phyloP scores from a whole-genome alignment of 2,888 invertebrate species.

The Tipula unca region DNA sequence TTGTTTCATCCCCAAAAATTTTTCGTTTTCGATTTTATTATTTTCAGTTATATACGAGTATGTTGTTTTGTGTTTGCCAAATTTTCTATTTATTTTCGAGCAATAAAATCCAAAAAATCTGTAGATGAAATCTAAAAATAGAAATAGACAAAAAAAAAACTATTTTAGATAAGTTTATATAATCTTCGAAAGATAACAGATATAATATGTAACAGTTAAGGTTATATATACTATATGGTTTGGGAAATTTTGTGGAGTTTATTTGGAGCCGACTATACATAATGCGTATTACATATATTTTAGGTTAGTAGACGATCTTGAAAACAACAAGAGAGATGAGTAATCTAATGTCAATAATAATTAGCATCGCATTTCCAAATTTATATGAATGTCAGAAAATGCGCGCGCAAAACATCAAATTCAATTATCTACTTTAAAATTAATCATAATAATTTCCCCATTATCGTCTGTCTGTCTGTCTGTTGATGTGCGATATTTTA shows the following conservation, averaged over 20 bases:
- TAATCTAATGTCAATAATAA: neutral
- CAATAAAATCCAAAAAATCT: neutral
- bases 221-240: neutral
- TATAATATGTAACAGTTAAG: neutral
- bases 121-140: neutral
- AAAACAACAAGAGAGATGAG: neutral
- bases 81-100: neutral
- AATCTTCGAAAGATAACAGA: neutral
- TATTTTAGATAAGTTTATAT: neutral
- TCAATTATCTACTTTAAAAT: neutral
- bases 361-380: neutral
- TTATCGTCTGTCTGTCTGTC: neutral
- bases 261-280: neutral
- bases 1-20: slow-evolving; percentile 14
- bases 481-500: neutral
- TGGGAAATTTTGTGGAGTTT: neutral
- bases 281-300: no score
- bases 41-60: neutral
- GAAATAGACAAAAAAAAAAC: neutral
- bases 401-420: neutral
- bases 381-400: neutral
- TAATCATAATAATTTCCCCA: neutral
- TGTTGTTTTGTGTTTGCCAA: neutral
- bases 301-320: neutral
- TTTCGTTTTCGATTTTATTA: neutral